Evolutionary conservation across 2,888 invertebrate genomes (phyloP), one percentile per base, ranked within the genome.

Genomic region (Tortrix viridana): DNA sequence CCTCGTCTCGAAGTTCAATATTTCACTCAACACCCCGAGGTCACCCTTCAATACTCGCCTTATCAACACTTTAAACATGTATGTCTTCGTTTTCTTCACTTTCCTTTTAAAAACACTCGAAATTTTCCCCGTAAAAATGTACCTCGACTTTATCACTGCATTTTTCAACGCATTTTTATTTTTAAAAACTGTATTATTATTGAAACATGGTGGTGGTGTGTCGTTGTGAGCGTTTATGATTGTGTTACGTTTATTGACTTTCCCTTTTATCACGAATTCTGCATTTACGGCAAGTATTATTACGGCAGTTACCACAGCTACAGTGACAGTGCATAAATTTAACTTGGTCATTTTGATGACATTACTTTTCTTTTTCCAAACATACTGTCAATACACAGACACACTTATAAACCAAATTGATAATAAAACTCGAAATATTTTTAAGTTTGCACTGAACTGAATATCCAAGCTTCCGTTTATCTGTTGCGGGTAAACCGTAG

Each of bases 41-140:
- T 92, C 88, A 68, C 92, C 92, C 75, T 92, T 92, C 69, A 92
- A 72, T 71, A 92, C 83, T 69, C 89, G 80, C 65, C 92, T 82
- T 66, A 92, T 82, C 69, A 88, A 88, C 80, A 92, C 89, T 85
- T 90, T 92, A 63, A 84, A 90, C 71, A 92, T 78, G 74, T 81
- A 85, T 64, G 75, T 79, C 71, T 79, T 85, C 62, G 73, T 76
- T 74, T 82, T 84, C 64, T 83, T 83, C 60, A 62, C 67, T 67
- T 79, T 85, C 60, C 81, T 78, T 71, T 79, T 84, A 67, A 80
- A 80, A 65, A 86, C 84, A 71, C 82, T 83, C 49, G 89, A 87
- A 74, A 92, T 89, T 88, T 92, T 92, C 56, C 92, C 92, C 22
- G 92, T 92, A 72, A 92, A 92, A 81, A 92, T 89, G 72, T 86